These are phyloP conservation scores for Morbakka virulenta DNA, from an alignment of 30 jellyfish, hydroid and myxozoan species.

Conservation along the genomic window DNA sequence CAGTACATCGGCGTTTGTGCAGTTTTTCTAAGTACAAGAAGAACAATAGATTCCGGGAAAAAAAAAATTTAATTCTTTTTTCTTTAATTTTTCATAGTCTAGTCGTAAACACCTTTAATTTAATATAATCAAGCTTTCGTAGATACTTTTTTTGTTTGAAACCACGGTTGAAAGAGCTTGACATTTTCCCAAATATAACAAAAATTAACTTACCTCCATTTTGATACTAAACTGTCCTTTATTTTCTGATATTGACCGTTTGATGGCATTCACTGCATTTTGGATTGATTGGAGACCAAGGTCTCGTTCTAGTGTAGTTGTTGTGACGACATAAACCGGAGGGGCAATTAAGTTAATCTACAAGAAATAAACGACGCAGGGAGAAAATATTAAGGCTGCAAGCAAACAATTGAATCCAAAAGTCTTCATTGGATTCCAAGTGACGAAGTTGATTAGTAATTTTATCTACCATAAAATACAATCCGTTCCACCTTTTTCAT, in stretches of 20 bases:
- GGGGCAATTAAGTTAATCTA: conserved; percentile 98
- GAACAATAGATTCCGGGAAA: no score
- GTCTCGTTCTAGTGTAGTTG: conserved; percentile 90
- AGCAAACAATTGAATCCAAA: no score
- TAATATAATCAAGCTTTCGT: no score
- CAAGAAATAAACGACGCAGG: neutral
- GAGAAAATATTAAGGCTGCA: neutral
- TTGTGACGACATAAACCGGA: conserved; percentile 90
- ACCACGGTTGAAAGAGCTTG: no score
- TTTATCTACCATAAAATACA: no score
- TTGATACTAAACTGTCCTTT: conserved; percentile 94
- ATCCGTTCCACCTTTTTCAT: no score
- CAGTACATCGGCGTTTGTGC: no score
- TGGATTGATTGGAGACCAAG: conserved; percentile 77
- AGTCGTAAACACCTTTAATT: no score
- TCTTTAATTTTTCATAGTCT: no score
- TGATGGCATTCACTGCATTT: conserved; percentile 76
- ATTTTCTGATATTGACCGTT: conserved; percentile 64
- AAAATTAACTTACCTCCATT: conserved; percentile 81
- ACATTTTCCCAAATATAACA: neutral
- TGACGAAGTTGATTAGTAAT: neutral
- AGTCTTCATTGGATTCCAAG: neutral
- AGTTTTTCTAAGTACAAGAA: no score
- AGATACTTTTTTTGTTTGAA: no score
- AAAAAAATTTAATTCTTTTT: no score